Evolutionary conservation across 2,888 invertebrate species (phyloP).

Genomic region (Digitonthophagus gazella): DNA sequence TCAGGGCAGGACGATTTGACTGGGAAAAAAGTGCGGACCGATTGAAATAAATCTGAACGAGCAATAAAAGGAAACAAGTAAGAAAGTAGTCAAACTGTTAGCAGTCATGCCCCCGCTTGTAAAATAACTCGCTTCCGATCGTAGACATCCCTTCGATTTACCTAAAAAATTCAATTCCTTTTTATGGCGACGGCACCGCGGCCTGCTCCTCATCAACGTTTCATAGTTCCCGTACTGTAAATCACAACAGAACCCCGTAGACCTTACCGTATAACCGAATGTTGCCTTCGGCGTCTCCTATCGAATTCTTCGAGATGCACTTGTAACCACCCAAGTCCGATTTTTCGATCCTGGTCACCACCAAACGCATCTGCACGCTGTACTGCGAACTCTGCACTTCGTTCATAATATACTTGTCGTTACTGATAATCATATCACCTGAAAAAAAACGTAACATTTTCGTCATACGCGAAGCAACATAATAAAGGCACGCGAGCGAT

Average conservation of each 20-base stretch:
- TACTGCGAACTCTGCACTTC: slow-evolving; percentile 79
- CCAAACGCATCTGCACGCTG: slow-evolving; percentile 79
- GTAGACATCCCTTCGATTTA: slow-evolving; percentile 42
- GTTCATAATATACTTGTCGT: slow-evolving; percentile 80
- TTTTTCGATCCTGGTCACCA: slow-evolving; percentile 71
- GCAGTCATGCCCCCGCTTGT: slow-evolving; percentile 37
- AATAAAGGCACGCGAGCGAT: too few relatives aligned
- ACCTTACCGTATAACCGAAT: slow-evolving; percentile 83
- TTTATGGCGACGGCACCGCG: slow-evolving; percentile 46
- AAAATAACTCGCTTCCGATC: slow-evolving; percentile 36
- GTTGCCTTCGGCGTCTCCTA: slow-evolving; percentile 87
- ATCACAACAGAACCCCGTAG: slow-evolving; percentile 36
- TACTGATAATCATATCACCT: slow-evolving; percentile 91
- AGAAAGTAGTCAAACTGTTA: slow-evolving; percentile 38
- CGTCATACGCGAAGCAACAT: too few relatives aligned
- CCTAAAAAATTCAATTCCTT: slow-evolving; percentile 50
- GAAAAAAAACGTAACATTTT: slow-evolving; percentile 33
- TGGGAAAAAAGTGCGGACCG: slow-evolving; percentile 37
- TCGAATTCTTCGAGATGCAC: slow-evolving; percentile 89
- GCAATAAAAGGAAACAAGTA: slow-evolving; percentile 43
- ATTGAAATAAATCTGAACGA: slow-evolving; percentile 43
- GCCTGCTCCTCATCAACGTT: slow-evolving; percentile 52
- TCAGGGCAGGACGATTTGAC: slow-evolving; percentile 37
- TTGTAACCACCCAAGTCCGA: slow-evolving; percentile 84
- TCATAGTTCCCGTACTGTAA: slow-evolving; percentile 50